phyloP scores from a whole-genome alignment of 2,113 vertebrate genomes.

The Peromyscus polionotus region DNA sequence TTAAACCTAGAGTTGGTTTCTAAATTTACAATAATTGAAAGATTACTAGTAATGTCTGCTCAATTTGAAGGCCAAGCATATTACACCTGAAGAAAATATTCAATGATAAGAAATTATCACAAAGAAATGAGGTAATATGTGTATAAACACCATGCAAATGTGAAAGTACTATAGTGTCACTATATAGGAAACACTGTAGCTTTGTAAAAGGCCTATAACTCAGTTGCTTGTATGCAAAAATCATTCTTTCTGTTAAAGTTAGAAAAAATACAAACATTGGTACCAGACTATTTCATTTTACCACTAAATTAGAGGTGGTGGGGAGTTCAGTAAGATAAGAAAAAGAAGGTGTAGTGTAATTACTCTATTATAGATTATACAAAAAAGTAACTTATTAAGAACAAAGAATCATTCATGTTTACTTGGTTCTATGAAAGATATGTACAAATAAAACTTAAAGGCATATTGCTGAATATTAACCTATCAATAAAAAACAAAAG shows the following conservation, averaged over 20 bases:
- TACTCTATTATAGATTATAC: constrained; percentile 5
- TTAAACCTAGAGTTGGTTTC: constrained; percentile 73
- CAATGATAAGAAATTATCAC: neutral
- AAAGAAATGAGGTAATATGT: constrained; percentile 47
- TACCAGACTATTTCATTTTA: constrained; percentile 43
- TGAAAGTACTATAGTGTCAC: neutral
- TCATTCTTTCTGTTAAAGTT: constrained; percentile 18
- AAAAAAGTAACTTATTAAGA: constrained; percentile 6
- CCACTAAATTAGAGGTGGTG: neutral
- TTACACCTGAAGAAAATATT: constrained; percentile 2
- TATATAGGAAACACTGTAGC: neutral
- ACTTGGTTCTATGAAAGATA: neutral
- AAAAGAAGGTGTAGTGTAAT: constrained; percentile 19
- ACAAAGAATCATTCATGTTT: constrained; percentile 36
- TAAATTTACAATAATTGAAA: constrained; percentile 57
- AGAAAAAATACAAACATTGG: constrained; percentile 14
- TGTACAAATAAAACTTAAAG: constrained; percentile 17
- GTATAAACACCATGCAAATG: neutral
- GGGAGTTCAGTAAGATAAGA: neutral
- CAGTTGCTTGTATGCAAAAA: neutral
- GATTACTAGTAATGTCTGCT: constrained; percentile 64
- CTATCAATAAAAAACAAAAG: constrained; percentile 10
- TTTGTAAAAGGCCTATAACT: neutral
- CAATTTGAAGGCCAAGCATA: constrained; percentile 12
- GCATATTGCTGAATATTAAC: constrained; percentile 6